Evolutionary conservation across 2,888 invertebrate genomes (phyloP), one percentile per base, ranked within the genome.

Genomic region (Orthosia incerta): DNA sequence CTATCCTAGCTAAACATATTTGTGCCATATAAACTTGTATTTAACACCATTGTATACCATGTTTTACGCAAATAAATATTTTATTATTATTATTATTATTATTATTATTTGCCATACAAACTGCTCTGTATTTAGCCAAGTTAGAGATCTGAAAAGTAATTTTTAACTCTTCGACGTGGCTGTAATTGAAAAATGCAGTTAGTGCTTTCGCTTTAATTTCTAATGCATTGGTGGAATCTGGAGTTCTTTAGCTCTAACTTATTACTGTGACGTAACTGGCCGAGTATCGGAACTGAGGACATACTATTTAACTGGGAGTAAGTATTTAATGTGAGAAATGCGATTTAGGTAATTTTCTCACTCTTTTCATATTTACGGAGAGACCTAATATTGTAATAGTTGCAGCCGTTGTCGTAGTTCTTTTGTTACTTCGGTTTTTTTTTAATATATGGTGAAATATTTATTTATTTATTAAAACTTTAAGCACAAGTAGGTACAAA

Each of bases 181-280:
- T 85, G 88, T 91, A 90, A 91, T 91, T 91, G 89, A 86, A 90
- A 90, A 91, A 89, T 88, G 86, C 88, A 90, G 90, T 91, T 89
- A 89, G 89, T 82, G 82, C 83, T 87, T 88, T 86, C 82, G 76
- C 87, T 89, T 91, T 89, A 90, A 91, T 90, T 89, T 89, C 82
- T 91, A 88, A 90, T 91, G 89, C 73, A 84, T 73, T 48, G 73
- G 70, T 76, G 76, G 78, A 75, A 81, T 81, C 83, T 84, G 79
- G 68, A 76, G 80, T 79, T 83, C 83, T 87, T 79, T 74, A 72
- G 51, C 46, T 66, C 46, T 64, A 61, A 80, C 71, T 74, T 73
- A 81, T 74, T 68, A 50, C 60, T 59, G 70, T 57, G 68, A 56
- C 51, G 59, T 64, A 53, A 60, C 48, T 63, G 56, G 56, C 63